Evolutionary conservation across 2,113 vertebrate species (phyloP).

Genomic region (Smithornis capensis): DNA sequence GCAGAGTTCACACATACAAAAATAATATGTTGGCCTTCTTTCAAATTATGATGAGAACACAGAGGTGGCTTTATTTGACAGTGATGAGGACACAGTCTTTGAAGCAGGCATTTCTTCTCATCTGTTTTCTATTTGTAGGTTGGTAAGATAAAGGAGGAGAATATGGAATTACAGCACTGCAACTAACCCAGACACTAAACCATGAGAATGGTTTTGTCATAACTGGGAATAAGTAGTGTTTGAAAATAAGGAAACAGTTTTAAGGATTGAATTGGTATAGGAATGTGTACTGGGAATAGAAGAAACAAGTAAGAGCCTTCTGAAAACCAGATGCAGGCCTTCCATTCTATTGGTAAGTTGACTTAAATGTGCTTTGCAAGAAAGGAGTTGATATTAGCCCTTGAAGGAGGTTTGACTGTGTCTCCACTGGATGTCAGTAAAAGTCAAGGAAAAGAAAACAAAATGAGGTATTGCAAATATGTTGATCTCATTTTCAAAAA

Average conservation of each 20-base stretch:
- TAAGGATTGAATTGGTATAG: background rate
- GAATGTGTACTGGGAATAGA: background rate
- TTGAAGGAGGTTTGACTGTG: background rate
- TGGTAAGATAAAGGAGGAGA: background rate
- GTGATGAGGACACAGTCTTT: conserved; percentile 74
- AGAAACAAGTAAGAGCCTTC: background rate
- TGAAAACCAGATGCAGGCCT: background rate
- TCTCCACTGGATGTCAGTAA: conserved; percentile 40
- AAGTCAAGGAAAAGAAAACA: conserved; percentile 21
- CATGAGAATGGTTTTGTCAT: background rate
- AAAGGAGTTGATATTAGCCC: background rate
- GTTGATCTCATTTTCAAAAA: background rate
- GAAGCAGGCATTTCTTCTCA: conserved; percentile 42
- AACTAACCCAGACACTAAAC: background rate
- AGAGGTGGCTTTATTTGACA: conserved; percentile 74
- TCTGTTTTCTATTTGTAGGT: background rate
- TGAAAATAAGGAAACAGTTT: background rate
- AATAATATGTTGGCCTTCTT: conserved; percentile 69
- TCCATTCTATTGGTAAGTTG: background rate
- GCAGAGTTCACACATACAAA: conserved; percentile 34
- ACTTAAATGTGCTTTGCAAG: background rate
- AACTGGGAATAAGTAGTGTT: background rate
- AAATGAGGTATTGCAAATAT: background rate
- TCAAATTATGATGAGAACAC: conserved; percentile 72
- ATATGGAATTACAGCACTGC: background rate